Conservation (phyloP, 1,140 invertebrate genomes). For the Alviniconcha marisindica region DNA sequence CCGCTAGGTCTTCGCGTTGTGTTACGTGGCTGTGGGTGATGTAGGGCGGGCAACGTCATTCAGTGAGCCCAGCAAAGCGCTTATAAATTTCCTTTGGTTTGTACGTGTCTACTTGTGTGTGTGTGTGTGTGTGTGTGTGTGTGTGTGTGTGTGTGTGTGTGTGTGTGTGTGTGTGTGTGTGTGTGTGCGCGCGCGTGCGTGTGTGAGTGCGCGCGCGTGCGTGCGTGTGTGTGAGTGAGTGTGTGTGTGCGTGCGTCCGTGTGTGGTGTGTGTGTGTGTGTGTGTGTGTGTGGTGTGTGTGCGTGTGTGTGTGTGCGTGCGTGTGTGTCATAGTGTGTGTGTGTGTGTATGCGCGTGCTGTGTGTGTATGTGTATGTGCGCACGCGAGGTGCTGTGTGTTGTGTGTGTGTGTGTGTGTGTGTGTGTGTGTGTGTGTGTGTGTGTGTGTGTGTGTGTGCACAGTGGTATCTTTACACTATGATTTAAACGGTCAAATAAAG, state of each 20-base stretch:
- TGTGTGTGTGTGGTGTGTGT: background rate
- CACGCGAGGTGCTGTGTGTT: background rate
- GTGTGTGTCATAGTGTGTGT: background rate
- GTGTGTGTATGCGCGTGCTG: background rate
- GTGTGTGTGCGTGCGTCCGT: background rate
- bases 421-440: background rate
- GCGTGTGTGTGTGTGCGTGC: background rate
- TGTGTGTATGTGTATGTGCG: background rate
- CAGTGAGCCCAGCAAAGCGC: too few species aligned
- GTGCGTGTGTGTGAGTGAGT: background rate
- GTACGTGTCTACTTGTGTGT: background rate
- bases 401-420: background rate
- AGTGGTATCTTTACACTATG: too few species aligned
- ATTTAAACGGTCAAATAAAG: too few species aligned
- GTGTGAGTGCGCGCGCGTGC: background rate
- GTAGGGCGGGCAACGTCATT: too few species aligned
- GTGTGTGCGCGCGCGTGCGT: background rate
- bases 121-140: background rate
- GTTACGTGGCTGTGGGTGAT: too few species aligned
- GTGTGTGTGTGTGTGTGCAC: background rate
- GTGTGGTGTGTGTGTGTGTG: background rate
- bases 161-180: constrained; percentile 19
- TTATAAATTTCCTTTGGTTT: too few species aligned
- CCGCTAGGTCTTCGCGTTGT: too few species aligned
- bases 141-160: background rate